phyloP scores from a whole-genome alignment of 23 tunicate genomes.

The Phallusia fumigata region DNA sequence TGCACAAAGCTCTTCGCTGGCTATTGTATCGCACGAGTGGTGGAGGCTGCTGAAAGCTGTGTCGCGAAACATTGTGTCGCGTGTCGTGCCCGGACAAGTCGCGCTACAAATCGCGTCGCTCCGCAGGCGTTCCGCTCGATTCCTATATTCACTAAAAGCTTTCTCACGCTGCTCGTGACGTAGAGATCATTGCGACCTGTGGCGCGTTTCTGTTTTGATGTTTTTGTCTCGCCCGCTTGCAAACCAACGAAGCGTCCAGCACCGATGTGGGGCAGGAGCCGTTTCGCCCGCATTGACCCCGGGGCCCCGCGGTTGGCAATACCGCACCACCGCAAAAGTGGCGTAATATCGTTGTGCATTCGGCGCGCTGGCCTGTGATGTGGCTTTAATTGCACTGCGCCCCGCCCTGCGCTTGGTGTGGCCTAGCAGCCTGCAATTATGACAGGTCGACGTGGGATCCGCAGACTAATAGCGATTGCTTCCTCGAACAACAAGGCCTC shows the following conservation, averaged over 20 bases:
- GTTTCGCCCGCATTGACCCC: too few relatives aligned
- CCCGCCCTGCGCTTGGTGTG: not conserved
- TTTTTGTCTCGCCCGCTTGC: not conserved
- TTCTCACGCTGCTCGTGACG: slow-evolving; percentile 14
- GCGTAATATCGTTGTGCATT: not conserved
- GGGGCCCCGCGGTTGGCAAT: too few relatives aligned
- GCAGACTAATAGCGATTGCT: not conserved
- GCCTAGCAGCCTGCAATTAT: not conserved
- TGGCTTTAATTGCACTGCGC: slow-evolving; percentile 1
- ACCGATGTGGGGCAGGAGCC: too few relatives aligned
- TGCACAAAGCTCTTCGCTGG: too few relatives aligned
- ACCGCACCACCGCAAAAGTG: not conserved
- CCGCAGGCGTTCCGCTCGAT: not conserved
- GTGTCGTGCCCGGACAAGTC: not conserved
- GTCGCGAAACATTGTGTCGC: not conserved
- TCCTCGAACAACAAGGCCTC: slow-evolving; percentile 6
- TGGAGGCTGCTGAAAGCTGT: not conserved
- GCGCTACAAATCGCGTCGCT: not conserved
- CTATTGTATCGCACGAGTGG: too few relatives aligned
- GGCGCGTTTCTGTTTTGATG: not conserved
- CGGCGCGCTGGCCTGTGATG: not conserved
- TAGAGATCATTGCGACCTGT: not conserved
- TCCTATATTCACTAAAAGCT: not conserved
- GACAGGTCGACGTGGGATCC: not conserved
- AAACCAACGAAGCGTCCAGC: not conserved